Conservation (phyloP, 1,140 invertebrate species). For the Ephestia elutella region DNA sequence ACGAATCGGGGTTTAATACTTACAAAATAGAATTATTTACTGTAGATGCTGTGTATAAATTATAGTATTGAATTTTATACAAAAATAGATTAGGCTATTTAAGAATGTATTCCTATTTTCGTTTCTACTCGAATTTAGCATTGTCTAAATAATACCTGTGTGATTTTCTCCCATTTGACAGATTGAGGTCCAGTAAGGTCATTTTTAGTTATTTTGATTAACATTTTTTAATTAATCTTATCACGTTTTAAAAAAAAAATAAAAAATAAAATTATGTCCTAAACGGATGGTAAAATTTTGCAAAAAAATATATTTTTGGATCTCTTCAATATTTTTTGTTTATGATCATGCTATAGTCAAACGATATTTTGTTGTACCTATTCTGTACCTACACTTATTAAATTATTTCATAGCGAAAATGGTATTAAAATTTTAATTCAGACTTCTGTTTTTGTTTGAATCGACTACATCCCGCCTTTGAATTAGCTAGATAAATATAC, state of each 20-base stretch:
- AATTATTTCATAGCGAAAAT: not conserved
- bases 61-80: conserved; percentile 5
- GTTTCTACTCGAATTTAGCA: not conserved
- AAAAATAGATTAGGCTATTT: not conserved
- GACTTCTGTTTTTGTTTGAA: not conserved
- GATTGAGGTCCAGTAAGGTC: not conserved
- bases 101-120: not conserved
- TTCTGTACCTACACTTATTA: conserved; percentile 1
- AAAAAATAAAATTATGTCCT: too few species aligned
- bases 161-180: not conserved
- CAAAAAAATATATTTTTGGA: too few species aligned
- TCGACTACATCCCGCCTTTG: too few species aligned
- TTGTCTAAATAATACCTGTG: not conserved
- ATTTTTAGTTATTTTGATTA: not conserved
- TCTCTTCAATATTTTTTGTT: too few species aligned
- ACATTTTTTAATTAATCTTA: not conserved
- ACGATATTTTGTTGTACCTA: not conserved
- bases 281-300: too few species aligned
- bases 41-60: not conserved
- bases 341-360: too few species aligned
- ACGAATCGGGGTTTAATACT: not conserved
- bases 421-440: not conserved
- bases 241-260: not conserved
- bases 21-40: not conserved
- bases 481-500: not conserved